phyloP scores from a whole-genome alignment of 2,888 invertebrate species.

The Lycocerus yunnanus region DNA sequence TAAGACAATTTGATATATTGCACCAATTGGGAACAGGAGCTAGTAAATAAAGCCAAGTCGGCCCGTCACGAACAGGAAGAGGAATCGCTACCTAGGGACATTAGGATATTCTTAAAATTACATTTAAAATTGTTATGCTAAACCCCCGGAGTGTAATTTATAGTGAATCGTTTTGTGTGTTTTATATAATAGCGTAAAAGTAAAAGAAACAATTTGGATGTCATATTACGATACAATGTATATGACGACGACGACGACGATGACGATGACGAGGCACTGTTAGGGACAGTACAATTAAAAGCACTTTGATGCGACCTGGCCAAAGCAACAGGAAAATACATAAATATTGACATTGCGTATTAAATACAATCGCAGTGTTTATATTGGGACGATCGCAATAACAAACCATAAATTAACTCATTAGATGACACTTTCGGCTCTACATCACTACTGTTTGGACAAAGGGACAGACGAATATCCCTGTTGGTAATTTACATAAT shows the following conservation, averaged over 20 bases:
- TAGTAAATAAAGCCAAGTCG: conserved; percentile 49
- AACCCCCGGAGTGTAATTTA: conserved; percentile 35
- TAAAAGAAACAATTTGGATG: conserved; percentile 39
- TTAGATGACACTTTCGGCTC: conserved; percentile 50
- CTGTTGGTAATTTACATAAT: conserved; percentile 50
- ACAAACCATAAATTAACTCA: conserved; percentile 57
- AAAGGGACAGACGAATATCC: conserved; percentile 51
- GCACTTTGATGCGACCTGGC: conserved; percentile 44
- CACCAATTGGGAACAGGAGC: conserved; percentile 51
- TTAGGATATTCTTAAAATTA: conserved; percentile 50
- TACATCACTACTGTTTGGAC: conserved; percentile 50
- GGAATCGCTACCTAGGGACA: conserved; percentile 49
- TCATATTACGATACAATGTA: conserved; percentile 38
- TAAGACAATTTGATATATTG: conserved; percentile 54
- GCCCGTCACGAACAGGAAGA: conserved; percentile 49
- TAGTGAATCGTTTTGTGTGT: conserved; percentile 45
- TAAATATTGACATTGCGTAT: conserved; percentile 55
- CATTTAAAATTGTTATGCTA: conserved; percentile 50
- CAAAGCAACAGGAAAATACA: conserved; percentile 42
- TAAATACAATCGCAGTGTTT: conserved; percentile 49
- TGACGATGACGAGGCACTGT: conserved; percentile 48
- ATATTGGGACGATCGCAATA: conserved; percentile 50
- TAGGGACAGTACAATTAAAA: conserved; percentile 36
- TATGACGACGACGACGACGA: no score
- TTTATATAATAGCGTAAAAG: conserved; percentile 48